Percentiles rank a stretch among this genome's conserved stretches.
Evolutionary conservation across 2,888 invertebrate genomes (phyloP).

Genomic region (Cosmia trapezina): DNA sequence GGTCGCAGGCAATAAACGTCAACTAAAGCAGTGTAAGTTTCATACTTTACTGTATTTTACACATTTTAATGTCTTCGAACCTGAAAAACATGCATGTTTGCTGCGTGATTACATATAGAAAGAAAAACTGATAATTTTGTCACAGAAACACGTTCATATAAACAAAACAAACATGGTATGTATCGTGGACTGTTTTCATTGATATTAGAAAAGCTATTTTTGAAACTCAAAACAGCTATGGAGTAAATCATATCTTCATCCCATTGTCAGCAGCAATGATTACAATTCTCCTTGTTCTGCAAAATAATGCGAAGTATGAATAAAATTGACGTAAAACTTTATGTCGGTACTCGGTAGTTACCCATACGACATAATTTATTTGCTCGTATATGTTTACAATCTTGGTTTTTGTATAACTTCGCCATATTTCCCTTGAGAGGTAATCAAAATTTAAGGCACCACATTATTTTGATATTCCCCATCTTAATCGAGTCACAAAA

Average conservation of each 20-base stretch:
- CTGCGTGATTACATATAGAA: neutral
- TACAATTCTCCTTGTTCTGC: conserved; percentile 21
- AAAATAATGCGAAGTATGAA: conserved; percentile 46
- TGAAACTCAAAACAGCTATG: neutral
- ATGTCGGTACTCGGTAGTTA: conserved; percentile 17
- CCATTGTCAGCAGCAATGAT: conserved; percentile 9
- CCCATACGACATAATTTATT: conserved; percentile 21
- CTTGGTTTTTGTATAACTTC: conserved; percentile 36
- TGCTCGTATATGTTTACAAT: conserved; percentile 44
- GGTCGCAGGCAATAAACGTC: neutral
- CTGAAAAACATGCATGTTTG: too few species aligned
- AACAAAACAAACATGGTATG: too few species aligned
- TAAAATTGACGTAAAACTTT: conserved; percentile 54
- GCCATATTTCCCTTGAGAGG: conserved; percentile 36
- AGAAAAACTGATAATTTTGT: neutral
- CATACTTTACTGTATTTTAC: neutral
- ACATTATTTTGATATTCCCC: conserved; percentile 1
- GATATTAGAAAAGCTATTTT: neutral
- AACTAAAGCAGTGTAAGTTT: neutral
- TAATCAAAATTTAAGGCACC: conserved; percentile 26
- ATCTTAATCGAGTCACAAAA: conserved; percentile 9
- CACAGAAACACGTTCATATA: too few species aligned
- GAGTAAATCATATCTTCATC: neutral
- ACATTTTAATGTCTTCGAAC: neutral
- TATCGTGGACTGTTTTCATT: neutral